Evolutionary conservation across 2,113 vertebrate species (phyloP).

Genomic region (Heterotis niloticus): DNA sequence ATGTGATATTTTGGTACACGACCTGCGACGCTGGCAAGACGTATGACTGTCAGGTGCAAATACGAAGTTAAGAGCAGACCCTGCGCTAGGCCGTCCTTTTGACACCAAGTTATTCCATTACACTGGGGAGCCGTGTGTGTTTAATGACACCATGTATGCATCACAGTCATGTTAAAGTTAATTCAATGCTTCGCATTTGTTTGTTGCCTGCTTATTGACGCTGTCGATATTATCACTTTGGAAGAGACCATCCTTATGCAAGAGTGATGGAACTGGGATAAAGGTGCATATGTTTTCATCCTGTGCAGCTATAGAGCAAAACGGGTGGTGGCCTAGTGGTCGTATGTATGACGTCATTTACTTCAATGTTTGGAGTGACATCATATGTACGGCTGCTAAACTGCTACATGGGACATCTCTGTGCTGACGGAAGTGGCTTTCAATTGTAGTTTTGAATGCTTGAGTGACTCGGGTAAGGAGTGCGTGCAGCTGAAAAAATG

Average conservation of each 20-base stretch:
- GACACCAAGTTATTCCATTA: background rate
- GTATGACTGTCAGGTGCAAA: background rate
- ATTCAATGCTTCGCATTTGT: background rate
- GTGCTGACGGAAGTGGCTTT: constrained; percentile 29
- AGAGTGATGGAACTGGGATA: constrained; percentile 21
- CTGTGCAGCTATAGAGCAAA: constrained; percentile 39
- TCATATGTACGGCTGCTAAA: constrained; percentile 96
- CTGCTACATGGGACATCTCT: constrained; percentile 80
- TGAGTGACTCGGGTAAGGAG: constrained; percentile 44
- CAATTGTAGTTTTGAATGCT: constrained; percentile 8
- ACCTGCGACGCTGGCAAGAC: background rate
- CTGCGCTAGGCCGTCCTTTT: background rate
- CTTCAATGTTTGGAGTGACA: constrained; percentile 92
- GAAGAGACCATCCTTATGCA: background rate
- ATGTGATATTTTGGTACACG: background rate
- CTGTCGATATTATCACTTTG: background rate
- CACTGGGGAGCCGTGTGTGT: background rate
- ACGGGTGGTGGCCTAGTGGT: constrained; percentile 87
- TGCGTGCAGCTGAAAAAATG: background rate
- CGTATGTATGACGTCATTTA: constrained; percentile 96
- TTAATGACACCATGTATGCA: background rate
- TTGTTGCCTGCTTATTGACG: background rate
- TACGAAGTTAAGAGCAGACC: background rate
- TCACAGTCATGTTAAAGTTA: background rate
- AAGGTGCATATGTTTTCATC: constrained; percentile 1